Evolutionary conservation across 2,888 invertebrate genomes (phyloP).

Genomic region (Pseudoips prasinana): DNA sequence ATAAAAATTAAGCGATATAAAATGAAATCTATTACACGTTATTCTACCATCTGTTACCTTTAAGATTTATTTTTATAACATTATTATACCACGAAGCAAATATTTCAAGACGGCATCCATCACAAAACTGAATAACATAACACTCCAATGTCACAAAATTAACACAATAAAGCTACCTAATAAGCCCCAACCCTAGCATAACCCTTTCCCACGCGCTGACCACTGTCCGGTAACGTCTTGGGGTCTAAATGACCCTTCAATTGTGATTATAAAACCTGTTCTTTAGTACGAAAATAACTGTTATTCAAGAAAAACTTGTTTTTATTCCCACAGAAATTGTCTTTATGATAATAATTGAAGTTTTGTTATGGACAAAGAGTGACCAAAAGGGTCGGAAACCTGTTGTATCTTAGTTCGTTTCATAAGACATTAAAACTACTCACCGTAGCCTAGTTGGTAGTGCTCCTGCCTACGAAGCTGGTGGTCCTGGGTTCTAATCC

Average conservation of each 20-base stretch:
- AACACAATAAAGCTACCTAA: conserved; percentile 19
- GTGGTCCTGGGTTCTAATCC: no score
- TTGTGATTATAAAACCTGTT: conserved; percentile 41
- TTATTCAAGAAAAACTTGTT: conserved; percentile 49
- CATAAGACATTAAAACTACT: no score
- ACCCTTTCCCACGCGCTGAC: conserved; percentile 61
- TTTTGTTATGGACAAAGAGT: conserved; percentile 3
- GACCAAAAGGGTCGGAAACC: conserved; percentile 8
- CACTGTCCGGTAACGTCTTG: conserved; percentile 57
- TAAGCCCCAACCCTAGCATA: conserved; percentile 17
- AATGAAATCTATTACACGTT: no score
- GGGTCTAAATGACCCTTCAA: conserved; percentile 31
- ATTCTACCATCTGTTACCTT: no score
- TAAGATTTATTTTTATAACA: no score
- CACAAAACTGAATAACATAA: conserved; percentile 5
- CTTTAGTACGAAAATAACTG: conserved; percentile 14
- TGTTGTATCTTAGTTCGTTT: no score
- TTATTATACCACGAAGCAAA: no score
- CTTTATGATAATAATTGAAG: conserved; percentile 15
- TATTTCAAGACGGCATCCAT: no score
- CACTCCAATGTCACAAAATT: conserved; percentile 22
- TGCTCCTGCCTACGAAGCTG: no score
- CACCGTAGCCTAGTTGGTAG: no score
- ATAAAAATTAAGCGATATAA: no score
- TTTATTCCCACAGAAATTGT: conserved; percentile 42